Conservation (phyloP, 2,888 invertebrate species). For the Lomographa bimaculata region DNA sequence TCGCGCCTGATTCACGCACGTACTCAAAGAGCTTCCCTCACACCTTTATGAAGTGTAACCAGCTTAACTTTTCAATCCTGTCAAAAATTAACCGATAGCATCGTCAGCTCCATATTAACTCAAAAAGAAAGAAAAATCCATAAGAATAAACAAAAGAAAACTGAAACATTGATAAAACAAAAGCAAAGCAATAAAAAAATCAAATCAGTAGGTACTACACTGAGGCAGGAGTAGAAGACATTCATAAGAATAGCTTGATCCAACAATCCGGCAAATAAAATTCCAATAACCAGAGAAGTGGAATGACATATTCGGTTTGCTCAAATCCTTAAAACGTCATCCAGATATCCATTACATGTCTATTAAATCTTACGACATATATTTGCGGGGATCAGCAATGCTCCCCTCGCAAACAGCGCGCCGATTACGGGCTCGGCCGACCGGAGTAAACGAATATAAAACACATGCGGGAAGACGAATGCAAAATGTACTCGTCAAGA, state of each 20-base stretch:
- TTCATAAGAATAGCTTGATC: conserved; percentile 63
- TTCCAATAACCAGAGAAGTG: conserved; percentile 74
- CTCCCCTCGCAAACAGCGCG: conserved; percentile 81
- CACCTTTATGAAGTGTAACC: conserved; percentile 39
- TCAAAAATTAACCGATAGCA: conserved; percentile 9
- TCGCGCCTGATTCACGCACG: conserved; percentile 62
- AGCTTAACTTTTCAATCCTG: conserved; percentile 34
- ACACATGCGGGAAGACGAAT: conserved; percentile 82
- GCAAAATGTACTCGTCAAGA: conserved; percentile 78
- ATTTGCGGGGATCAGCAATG: conserved; percentile 81
- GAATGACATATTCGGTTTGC: conserved; percentile 83
- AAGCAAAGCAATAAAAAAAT: conserved; percentile 17
- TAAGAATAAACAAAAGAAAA: too few relatives aligned
- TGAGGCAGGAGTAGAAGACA: conserved; percentile 38
- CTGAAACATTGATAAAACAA: too few relatives aligned
- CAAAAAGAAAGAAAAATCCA: too few relatives aligned
- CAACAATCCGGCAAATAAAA: conserved; percentile 80
- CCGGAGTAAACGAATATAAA: conserved; percentile 83
- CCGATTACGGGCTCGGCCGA: conserved; percentile 79
- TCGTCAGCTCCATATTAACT: too few relatives aligned
- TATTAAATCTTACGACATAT: conserved; percentile 84
- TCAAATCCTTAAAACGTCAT: conserved; percentile 84
- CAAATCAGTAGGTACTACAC: conserved; percentile 29
- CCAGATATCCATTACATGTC: conserved; percentile 84
- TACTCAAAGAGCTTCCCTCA: conserved; percentile 53